Base-by-base conservation (phyloP, 2,797 vertebrate genomes). In the Choloepus didactylus region DNA sequence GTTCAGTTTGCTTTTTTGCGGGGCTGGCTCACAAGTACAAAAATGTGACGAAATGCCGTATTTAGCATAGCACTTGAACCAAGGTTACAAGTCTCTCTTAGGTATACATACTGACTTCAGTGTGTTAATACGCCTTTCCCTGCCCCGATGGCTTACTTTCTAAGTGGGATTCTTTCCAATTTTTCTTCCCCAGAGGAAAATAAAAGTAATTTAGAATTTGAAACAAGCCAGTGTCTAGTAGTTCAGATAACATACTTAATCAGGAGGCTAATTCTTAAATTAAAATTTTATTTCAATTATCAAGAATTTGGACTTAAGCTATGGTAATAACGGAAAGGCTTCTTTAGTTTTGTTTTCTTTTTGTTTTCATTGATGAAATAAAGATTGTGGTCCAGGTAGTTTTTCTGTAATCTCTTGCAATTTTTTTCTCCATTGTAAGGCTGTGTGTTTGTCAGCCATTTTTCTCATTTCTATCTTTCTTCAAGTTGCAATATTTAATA, bases 11-110 rank as follows among this genome's bases (percentile, higher is more conserved):
- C 77, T 90, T 95, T 91, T 82, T 91, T 79, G 79, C 15, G 31
- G 56, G n/a, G 2, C 75, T 93, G 87, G 87, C 87, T 95, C 56
- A 49, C 16, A 70, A 73, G 75, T 11, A 64, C 31, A 72, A 73
- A 95, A 83, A 85, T 85, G n/a, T 31, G 59, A 95, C 80, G 94
- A 95, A 84, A 87, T 27, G 64, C 38, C 18, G 23, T 67, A 89
- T 89, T 96, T 95, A 97, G 59, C 73, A 83, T n/a, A 77, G 81
- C 60, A 46, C 31, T 86, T 89, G 89, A 92, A 76, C 79, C 92
- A 85, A 95, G 70, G 51, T 93, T 91, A 92, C 6, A 64, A 92
- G 69, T 1, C 60, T 77, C 67, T 88, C 18, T 80, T 72, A 85
- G 84, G 76, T 59, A 66, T 25, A 56, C 67, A 81, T 23, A 75